Evolutionary conservation across 2,888 invertebrate genomes (phyloP), one percentile per base, ranked within the genome.

Genomic region (Leucoptera coffeella): DNA sequence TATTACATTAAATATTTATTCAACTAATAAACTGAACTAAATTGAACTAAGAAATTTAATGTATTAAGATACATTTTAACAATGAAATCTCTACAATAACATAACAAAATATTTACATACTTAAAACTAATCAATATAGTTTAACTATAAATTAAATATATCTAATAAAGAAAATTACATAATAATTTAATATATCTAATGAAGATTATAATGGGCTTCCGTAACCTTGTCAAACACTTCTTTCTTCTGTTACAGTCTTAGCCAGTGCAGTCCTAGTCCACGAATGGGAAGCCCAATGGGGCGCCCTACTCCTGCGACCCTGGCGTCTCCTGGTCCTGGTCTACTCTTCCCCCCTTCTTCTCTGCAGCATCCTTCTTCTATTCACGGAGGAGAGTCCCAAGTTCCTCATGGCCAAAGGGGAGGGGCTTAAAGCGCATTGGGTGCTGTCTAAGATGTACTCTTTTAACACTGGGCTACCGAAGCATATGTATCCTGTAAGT

Each of bases 351-450:
- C 78, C 86, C 0, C 72, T 81, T 14, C 37, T 84, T 1, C 30
- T 77, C 1, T 73, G 77, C 0, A 61, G 75, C 1, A 12, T 72
- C 1, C 56, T 73, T 17, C 46, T 30, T 30, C 78, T 1, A 26
- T 76, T 1, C 74, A 7, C 42, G 55, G 1, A 85, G 1, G 89
- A 90, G 51, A 88, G 85, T 42, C 89, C 90, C 1, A 85, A 86
- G 50, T 89, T 80, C 50, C 61, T 82, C 23, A 60, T 83, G 31
- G 71, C 79, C 2, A 78, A 74, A 37, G 78, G 80, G 1, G 65
- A 71, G 31, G 54, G 65, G 3, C 56, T 71, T 1, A 65, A 75
- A 30, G 82, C 86, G 0, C 39, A 86, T 31, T 45, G 46, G 0
- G 48, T 65, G 2, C 32, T 67, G 26, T 43, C 32, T 27, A 47